A percentile compares a stretch with the other conserved stretches of the same genome.
phyloP scores from a whole-genome alignment of 2,797 vertebrate species.

The Stomatorhinus walkeri region DNA sequence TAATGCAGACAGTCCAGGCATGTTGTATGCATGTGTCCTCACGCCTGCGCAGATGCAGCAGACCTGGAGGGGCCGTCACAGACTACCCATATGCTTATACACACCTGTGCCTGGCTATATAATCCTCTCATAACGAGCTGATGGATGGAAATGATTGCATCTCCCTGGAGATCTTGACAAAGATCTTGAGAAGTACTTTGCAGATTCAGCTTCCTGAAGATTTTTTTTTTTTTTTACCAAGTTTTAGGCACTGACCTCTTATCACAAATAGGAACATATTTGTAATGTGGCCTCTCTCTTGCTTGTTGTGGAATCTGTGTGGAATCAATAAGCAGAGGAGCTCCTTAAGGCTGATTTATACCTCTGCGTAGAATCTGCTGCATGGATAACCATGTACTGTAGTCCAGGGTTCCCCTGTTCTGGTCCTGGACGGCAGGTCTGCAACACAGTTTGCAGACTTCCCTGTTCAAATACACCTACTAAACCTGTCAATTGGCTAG shows the following conservation, averaged over 20 bases:
- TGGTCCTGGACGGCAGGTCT: background rate
- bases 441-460: background rate
- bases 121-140: background rate
- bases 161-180: background rate
- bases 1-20: background rate
- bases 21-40: background rate
- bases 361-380: background rate
- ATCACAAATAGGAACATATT: background rate
- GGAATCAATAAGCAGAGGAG: background rate
- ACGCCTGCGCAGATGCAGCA: background rate
- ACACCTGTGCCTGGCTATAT: background rate
- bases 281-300: background rate
- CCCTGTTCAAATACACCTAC: background rate
- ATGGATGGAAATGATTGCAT: background rate
- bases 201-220: background rate
- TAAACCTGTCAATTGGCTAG: background rate
- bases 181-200: background rate
- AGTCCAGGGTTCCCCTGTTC: background rate
- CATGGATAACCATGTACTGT: background rate
- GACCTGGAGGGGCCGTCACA: background rate
- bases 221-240: background rate
- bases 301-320: background rate
- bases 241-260: background rate
- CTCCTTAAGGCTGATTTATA: background rate
- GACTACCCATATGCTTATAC: background rate